These are phyloP conservation scores for Pangasius djambal DNA, from an alignment of 2,797 vertebrate species.

Conservation along the genomic window DNA sequence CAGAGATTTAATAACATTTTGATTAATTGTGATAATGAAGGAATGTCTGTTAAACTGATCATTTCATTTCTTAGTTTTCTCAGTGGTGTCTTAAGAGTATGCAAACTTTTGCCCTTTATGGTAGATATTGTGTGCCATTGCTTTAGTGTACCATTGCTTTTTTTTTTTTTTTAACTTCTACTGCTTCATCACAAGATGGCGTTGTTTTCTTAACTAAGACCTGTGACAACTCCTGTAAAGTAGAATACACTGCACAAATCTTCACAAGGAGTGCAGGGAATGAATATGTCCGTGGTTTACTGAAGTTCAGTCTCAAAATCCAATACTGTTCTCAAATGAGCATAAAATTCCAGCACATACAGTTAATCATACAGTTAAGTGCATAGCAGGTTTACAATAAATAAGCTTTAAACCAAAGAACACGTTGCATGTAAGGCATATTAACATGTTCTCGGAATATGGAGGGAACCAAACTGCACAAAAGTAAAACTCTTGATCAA, in stretches of 20 bases:
- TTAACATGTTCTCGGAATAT: background rate
- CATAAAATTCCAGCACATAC: background rate
- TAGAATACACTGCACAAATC: background rate
- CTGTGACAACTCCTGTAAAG: background rate
- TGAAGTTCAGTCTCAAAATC: background rate
- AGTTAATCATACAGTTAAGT: background rate
- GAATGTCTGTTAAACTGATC: background rate
- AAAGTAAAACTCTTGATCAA: background rate
- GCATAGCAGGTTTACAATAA: background rate
- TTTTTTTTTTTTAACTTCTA: background rate
- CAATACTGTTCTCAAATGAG: background rate
- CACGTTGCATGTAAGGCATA: background rate
- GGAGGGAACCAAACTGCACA: constrained; percentile 4
- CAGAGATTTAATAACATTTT: background rate
- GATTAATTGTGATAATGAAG: background rate
- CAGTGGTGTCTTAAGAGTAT: background rate
- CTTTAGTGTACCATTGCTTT: too few relatives aligned
- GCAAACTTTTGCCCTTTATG: background rate
- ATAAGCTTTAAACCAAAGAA: background rate
- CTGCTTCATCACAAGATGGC: constrained; percentile 49
- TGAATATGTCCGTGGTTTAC: constrained; percentile 2
- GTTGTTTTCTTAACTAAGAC: background rate
- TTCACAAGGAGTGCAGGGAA: background rate
- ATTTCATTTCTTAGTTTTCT: background rate
- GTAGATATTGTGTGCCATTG: background rate